Base-by-base conservation (phyloP, 2,888 invertebrate genomes). In the Rhodophaea formosa region DNA sequence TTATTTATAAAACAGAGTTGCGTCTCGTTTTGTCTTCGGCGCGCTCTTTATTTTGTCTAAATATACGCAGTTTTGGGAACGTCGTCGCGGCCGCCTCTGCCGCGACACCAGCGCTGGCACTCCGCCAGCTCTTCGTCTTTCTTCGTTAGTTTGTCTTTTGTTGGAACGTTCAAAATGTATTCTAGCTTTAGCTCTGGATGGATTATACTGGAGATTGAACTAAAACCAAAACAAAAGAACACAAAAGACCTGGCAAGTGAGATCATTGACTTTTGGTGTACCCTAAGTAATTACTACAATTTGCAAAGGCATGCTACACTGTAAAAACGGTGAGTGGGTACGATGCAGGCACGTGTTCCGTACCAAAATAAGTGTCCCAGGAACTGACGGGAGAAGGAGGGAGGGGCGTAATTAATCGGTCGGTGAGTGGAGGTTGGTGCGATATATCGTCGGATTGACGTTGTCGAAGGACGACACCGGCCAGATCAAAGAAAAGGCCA, bases 51-150 rank as follows among this genome's bases (percentile, higher is more conserved):
- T 91, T 91, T 91, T 90, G 88, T 91, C 90, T 90, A 91, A 91
- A 90, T 90, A 91, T 91, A 91, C 90, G 88, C 86, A 89, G 90
- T 90, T 91, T 91, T 89, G 90, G 91, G 90, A 90, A 86, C 91
- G 84, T 86, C 86, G 87, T 74, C 84, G 84, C 77, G 77, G 82
- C 81, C 83, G 82, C 77, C 80, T 82, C 80, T 75, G 81, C 84
- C 82, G 84, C 88, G 88, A 87, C 89, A 87, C 74, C 81, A 75
- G 70, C 66, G 68, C 77, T 90, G 91, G 89, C 88, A 66, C n/a
- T 43, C 42, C 63, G 86, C 89, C 90, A 90, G 76, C 66, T 70
- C 75, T 79, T 82, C 82, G 79, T 84, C 84, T 83, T 82, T 84
- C 81, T 79, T 82, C 75, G 72, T 76, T 69, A 73, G 74, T 77